These are phyloP conservation scores for Plebejus melissa DNA, from an alignment of 2,888 invertebrate species.

Conservation along the genomic window DNA sequence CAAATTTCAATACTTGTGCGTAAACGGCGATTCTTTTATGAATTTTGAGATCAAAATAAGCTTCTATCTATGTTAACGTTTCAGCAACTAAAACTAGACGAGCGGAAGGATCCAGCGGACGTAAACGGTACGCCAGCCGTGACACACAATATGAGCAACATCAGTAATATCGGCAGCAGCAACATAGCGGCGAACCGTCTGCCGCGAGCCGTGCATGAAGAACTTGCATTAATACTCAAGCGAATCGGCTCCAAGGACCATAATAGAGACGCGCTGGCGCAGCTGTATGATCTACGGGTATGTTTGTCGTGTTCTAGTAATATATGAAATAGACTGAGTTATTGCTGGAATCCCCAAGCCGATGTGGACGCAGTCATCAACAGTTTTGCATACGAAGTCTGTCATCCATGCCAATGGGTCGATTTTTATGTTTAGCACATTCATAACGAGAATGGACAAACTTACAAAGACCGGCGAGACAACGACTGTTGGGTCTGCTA, in stretches of 20 bases:
- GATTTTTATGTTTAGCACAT: no score
- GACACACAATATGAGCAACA: conserved; percentile 17
- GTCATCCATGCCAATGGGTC: no score
- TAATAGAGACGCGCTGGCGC: conserved; percentile 88
- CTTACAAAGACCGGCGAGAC: no score
- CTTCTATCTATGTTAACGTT: neutral
- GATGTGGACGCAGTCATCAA: no score
- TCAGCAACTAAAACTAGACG: conserved; percentile 77
- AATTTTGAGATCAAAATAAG: neutral
- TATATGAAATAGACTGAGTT: no score
- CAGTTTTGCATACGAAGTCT: no score
- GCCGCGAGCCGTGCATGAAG: conserved; percentile 90
- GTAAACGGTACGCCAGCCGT: conserved; percentile 57
- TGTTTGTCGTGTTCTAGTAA: conserved; percentile 39
- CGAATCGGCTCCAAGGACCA: conserved; percentile 94
- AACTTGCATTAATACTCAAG: conserved; percentile 92
- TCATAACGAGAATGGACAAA: no score
- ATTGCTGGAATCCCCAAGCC: no score
- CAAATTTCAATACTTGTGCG: no score
- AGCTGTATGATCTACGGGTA: conserved; percentile 86
- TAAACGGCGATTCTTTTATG: no score
- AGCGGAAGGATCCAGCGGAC: conserved; percentile 67
- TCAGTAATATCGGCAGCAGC: conserved; percentile 78
- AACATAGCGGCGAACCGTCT: conserved; percentile 71
- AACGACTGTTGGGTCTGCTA: no score